These are phyloP conservation scores for Muschampia plurimacula DNA, from an alignment of 2,888 invertebrate species.

Conservation along the genomic window DNA sequence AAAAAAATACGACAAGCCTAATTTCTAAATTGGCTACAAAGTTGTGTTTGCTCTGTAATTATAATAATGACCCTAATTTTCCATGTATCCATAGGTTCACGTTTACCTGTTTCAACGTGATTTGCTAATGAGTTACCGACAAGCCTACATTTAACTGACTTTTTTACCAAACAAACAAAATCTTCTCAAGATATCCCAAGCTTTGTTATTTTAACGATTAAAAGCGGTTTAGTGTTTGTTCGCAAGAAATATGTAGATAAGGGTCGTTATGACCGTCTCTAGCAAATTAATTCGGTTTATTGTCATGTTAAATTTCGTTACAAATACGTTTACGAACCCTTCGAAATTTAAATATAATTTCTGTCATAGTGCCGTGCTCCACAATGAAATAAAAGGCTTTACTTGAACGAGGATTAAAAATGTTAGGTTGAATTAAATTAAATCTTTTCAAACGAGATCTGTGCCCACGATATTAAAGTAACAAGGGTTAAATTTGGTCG, in stretches of 20 bases:
- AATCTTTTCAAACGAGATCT: conserved; percentile 53
- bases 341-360: conserved; percentile 46
- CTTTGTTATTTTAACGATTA: conserved; percentile 71
- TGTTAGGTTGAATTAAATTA: conserved; percentile 52
- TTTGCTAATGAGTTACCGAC: conserved; percentile 65
- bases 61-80: conserved; percentile 77
- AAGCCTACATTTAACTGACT: conserved; percentile 48
- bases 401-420: conserved; percentile 34
- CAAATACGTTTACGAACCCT: conserved; percentile 49
- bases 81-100: conserved; percentile 62
- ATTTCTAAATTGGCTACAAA: conserved; percentile 58
- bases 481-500: conserved; percentile 57
- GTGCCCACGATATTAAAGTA: conserved; percentile 53
- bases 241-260: conserved; percentile 60
- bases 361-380: conserved; percentile 45
- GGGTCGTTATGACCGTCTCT: conserved; percentile 51
- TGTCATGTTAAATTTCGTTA: conserved; percentile 65
- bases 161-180: conserved; percentile 50
- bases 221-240: conserved; percentile 66
- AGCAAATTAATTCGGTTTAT: conserved; percentile 66
- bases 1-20: conserved; percentile 51
- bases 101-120: conserved; percentile 71
- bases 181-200: conserved; percentile 48
- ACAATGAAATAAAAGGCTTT: conserved; percentile 36
- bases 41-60: conserved; percentile 78